Evolutionary conservation across 2,113 vertebrate genomes (phyloP), one percentile per base, ranked within the genome.

Genomic region (Triplophysa siluroides): DNA sequence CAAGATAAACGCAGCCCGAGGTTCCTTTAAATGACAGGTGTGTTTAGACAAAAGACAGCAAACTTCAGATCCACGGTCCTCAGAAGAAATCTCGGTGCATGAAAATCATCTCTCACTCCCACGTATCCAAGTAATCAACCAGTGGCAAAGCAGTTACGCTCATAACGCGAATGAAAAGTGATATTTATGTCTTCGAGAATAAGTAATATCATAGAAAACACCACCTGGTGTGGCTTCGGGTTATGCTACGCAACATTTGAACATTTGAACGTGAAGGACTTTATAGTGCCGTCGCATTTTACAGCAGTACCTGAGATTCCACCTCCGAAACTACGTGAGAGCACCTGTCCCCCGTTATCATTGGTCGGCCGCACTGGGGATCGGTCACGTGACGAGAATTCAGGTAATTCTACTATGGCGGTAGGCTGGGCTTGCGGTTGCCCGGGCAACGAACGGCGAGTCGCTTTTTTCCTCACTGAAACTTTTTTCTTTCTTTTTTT

Each of bases 311-410:
- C 33, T 54, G 62, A 33, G 72, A 85, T 83, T 85, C 81, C 84
- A 75, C 84, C 84, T 85, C 84, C 84, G 84, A 85, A 85, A 85
- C 84, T 70, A 76, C 65, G 62, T 11, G n/a, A 64, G 60, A 26
- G 38, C 84, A 85, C 84, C 84, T 85, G 84, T 81, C 21, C 79
- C 64, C 38, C 47, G 10, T 75, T 73, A 43, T 79, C 24, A 85
- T 85, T 85, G 79, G 84, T 71, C 71, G 66, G 68, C 61, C 23
- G 63, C 26, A 29, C 71, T 26, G 56, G 60, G 81, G 61, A 76
- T 83, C 79, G 82, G 79, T 83, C 82, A 85, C 84, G 79, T 85
- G 84, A 18, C 18, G 2, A 63, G 21, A 33, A 79, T 72, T 72
- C 79, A 85, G 82, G 84, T 85, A 85, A 64, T 69, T 71, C 79